These are phyloP conservation scores for Pseudochirops corinnae DNA, from an alignment of 2,797 vertebrate species.

Conservation along the genomic window DNA sequence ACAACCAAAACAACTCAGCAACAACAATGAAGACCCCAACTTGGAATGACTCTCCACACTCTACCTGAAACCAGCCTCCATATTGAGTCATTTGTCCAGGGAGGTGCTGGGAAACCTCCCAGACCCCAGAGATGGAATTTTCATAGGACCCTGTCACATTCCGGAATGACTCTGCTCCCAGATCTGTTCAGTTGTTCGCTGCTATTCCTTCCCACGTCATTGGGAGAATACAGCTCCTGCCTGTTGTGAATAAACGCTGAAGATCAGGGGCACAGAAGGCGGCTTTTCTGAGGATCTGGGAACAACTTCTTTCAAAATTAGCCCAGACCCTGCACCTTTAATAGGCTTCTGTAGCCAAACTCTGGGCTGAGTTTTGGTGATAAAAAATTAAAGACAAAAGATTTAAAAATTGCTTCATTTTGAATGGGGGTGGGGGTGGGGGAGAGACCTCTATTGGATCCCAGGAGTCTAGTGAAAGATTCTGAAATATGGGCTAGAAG, in stretches of 20 bases:
- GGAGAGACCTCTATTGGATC: constrained; percentile 60
- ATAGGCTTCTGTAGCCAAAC: constrained; percentile 5
- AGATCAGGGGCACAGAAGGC: not conserved
- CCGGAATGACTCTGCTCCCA: not conserved
- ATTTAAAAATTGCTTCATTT: constrained; percentile 77
- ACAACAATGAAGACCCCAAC: not conserved
- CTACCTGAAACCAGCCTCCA: not conserved
- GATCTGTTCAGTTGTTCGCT: not conserved
- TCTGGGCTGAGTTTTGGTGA: constrained; percentile 46
- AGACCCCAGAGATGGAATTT: not conserved
- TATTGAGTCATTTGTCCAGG: not conserved
- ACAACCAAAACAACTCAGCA: not conserved
- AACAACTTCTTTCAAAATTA: not conserved
- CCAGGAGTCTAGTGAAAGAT: constrained; percentile 82
- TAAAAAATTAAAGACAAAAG: constrained; percentile 78
- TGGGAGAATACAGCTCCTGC: not conserved
- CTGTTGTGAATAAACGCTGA: not conserved
- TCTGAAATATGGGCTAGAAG: constrained; percentile 77
- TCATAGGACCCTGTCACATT: not conserved
- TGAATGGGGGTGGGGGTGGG: constrained; percentile 11
- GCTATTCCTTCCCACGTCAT: not conserved
- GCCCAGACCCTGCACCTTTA: constrained; percentile 1
- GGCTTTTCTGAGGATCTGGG: not conserved
- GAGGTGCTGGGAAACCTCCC: not conserved
- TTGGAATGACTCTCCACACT: not conserved